These are phyloP conservation scores for Rhombomys opimus DNA, from an alignment of 2,113 vertebrate genomes.

Conservation along the genomic window DNA sequence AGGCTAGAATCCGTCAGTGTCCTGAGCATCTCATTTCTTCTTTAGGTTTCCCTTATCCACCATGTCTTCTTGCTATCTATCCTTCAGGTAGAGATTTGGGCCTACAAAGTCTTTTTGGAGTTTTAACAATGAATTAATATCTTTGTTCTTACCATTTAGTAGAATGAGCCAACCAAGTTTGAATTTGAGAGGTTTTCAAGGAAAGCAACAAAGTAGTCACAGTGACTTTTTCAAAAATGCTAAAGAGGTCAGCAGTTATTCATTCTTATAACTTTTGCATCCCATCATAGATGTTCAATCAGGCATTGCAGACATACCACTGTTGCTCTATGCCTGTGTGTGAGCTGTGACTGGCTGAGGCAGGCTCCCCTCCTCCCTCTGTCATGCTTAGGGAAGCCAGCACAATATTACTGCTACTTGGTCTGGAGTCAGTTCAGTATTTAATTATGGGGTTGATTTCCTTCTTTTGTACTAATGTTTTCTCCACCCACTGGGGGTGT, in stretches of 20 bases:
- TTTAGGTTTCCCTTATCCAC: not conserved
- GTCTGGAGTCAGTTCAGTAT: slow-evolving; percentile 72
- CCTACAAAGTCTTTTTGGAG: not conserved
- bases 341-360: not conserved
- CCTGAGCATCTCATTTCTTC: not conserved
- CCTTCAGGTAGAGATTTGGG: not conserved
- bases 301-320: slow-evolving; percentile 13
- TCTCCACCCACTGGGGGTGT: slow-evolving; percentile 62
- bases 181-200: not conserved
- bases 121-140: not conserved
- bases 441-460: slow-evolving; percentile 79
- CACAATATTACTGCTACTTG: slow-evolving; percentile 61
- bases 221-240: not conserved
- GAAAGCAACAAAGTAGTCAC: not conserved
- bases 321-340: not conserved
- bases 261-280: slow-evolving; percentile 15
- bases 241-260: not conserved
- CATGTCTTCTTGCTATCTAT: not conserved
- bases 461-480: slow-evolving; percentile 62
- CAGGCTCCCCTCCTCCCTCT: not conserved
- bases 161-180: not conserved
- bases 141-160: not conserved
- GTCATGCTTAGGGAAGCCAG: not conserved
- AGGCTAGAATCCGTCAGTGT: not conserved
- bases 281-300: not conserved